These are phyloP conservation scores for Nymphalis io DNA, from an alignment of 1,140 invertebrate genomes.

Conservation along the genomic window DNA sequence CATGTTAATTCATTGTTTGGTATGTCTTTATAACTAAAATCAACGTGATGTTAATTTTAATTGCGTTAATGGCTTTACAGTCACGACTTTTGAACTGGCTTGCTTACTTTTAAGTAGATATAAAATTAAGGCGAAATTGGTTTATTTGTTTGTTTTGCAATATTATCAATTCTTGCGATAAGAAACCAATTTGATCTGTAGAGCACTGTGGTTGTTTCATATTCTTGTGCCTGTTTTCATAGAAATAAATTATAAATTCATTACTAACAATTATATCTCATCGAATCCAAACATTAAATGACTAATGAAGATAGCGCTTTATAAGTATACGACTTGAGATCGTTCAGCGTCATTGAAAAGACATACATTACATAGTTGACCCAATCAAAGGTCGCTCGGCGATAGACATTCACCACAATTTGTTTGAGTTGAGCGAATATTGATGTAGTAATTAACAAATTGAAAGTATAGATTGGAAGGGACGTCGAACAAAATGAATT, in stretches of 20 bases:
- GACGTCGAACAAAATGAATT: not conserved
- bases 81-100: too few relatives aligned
- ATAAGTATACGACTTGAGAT: not conserved
- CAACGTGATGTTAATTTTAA: slow-evolving; percentile 6
- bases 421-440: not conserved
- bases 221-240: too few relatives aligned
- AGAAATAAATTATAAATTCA: too few relatives aligned
- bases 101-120: too few relatives aligned
- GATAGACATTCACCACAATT: not conserved
- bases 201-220: too few relatives aligned
- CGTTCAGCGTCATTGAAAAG: not conserved
- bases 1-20: slow-evolving; percentile 21
- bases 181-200: too few relatives aligned
- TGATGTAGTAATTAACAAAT: not conserved
- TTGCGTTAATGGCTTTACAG: slow-evolving; percentile 2
- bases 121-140: too few relatives aligned
- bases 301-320: not conserved
- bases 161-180: too few relatives aligned
- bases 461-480: not conserved
- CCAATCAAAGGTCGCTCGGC: not conserved
- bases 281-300: not conserved
- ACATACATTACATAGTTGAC: slow-evolving; percentile 1
- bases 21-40: not conserved
- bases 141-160: too few relatives aligned
- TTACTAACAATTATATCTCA: not conserved